These are phyloP conservation scores for Nipponacmea schrenckii DNA, from an alignment of 2,888 invertebrate species.

Conservation along the genomic window DNA sequence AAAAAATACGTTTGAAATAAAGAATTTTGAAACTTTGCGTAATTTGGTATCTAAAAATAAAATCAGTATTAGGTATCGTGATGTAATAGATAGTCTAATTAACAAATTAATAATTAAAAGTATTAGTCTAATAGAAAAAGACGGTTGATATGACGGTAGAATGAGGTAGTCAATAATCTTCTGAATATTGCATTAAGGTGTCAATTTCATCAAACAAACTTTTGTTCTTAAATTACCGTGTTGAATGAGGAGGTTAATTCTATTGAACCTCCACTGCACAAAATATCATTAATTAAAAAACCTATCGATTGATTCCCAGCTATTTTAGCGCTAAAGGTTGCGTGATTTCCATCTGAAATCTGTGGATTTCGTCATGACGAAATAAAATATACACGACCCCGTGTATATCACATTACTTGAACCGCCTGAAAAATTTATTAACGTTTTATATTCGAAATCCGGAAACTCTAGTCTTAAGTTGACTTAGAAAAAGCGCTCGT, in stretches of 20 bases:
- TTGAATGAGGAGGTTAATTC: neutral
- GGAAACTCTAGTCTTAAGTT: too few species aligned
- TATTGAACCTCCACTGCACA: neutral
- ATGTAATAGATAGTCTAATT: too few species aligned
- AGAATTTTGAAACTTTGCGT: too few species aligned
- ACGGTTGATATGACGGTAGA: neutral
- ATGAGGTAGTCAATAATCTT: neutral
- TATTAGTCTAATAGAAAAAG: neutral
- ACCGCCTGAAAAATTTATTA: too few species aligned
- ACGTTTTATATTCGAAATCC: too few species aligned
- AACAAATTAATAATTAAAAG: neutral
- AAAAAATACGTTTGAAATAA: too few species aligned
- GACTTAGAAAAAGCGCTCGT: too few species aligned
- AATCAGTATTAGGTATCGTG: too few species aligned
- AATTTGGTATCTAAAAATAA: too few species aligned
- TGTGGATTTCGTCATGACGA: neutral
- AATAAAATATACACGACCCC: neutral
- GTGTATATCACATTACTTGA: too few species aligned
- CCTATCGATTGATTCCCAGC: too few species aligned
- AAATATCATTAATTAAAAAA: neutral
- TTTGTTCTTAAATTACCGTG: slow-evolving; percentile 3
- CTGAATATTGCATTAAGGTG: slow-evolving; percentile 4
- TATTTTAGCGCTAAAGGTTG: neutral
- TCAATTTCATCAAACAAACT: neutral
- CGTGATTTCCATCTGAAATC: neutral